Percentiles rank a stretch among this genome's conserved stretches.
Conservation (phyloP, 2,113 vertebrate genomes). For the Sinocyclocheilus anophthalmus region DNA sequence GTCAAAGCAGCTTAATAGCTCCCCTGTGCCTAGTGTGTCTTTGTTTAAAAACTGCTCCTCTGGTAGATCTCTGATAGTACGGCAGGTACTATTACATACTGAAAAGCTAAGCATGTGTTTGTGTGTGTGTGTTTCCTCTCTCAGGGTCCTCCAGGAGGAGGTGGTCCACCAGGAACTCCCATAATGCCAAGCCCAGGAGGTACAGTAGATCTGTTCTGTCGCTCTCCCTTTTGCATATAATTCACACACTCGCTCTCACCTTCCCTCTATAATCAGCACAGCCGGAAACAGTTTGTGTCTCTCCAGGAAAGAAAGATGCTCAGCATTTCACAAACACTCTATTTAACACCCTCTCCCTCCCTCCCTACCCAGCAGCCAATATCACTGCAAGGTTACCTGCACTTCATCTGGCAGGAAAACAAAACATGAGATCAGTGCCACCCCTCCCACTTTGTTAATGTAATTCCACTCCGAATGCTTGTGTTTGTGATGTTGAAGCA, state of each 20-base stretch:
- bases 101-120: background rate
- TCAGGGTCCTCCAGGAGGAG: slow-evolving; percentile 88
- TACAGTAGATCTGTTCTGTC: slow-evolving; percentile 62
- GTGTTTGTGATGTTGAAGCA: slow-evolving; percentile 4
- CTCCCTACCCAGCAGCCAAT: slow-evolving; percentile 19
- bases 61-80: slow-evolving; percentile 25
- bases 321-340: slow-evolving; percentile 1
- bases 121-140: slow-evolving; percentile 46
- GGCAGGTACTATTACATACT: slow-evolving; percentile 18
- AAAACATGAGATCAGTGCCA: slow-evolving; percentile 17
- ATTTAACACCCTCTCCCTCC: slow-evolving; percentile 8
- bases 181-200: slow-evolving; percentile 93
- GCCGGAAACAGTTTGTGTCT: background rate
- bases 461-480: slow-evolving; percentile 29
- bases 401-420: slow-evolving; percentile 11
- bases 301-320: slow-evolving; percentile 8
- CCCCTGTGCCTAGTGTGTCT: slow-evolving; percentile 43
- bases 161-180: slow-evolving; percentile 88
- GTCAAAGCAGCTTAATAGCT: slow-evolving; percentile 55
- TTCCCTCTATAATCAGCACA: background rate
- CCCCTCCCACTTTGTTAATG: slow-evolving; percentile 29
- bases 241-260: background rate
- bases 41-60: slow-evolving; percentile 42
- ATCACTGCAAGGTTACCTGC: slow-evolving; percentile 48
- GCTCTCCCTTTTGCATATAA: background rate